These are phyloP conservation scores for Amniataba percoides DNA, from an alignment of 2,797 vertebrate species.

Conservation along the genomic window DNA sequence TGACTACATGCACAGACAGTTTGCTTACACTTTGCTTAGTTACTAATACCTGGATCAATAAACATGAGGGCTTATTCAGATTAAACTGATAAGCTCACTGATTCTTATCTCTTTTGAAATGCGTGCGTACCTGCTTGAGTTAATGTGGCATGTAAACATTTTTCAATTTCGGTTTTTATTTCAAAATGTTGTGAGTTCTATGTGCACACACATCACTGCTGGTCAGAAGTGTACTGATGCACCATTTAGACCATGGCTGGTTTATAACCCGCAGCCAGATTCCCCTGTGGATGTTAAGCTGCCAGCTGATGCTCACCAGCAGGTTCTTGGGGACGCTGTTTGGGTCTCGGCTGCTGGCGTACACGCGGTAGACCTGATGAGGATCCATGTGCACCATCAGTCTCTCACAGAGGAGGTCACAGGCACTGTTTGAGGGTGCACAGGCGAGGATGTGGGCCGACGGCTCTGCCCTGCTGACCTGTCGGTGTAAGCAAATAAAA, in stretches of 20 bases:
- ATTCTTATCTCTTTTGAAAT: not conserved
- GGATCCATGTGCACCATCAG: conserved; percentile 83
- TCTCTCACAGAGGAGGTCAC: conserved; percentile 92
- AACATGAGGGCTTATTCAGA: not conserved
- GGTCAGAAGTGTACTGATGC: not conserved
- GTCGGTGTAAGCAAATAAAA: conserved; percentile 72
- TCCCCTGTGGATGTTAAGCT: not conserved
- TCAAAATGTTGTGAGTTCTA: not conserved
- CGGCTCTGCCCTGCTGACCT: conserved; percentile 85
- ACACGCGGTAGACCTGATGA: conserved; percentile 86
- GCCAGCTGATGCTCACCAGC: conserved; percentile 78
- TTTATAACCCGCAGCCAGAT: conserved; percentile 4
- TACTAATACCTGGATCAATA: not conserved
- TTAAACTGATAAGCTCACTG: not conserved
- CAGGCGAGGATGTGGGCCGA: conserved; percentile 89
- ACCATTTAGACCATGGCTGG: not conserved
- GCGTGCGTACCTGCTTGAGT: not conserved
- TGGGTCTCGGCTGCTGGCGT: conserved; percentile 87
- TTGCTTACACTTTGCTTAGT: too few relatives aligned
- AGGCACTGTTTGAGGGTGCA: conserved; percentile 92
- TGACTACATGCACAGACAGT: too few relatives aligned
- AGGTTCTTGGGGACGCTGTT: conserved; percentile 82
- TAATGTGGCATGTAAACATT: conserved; percentile 11
- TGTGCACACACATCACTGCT: not conserved
- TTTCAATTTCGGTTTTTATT: not conserved